Evolutionary conservation across 2,888 invertebrate species (phyloP).

Genomic region (Tipula vernalis): DNA sequence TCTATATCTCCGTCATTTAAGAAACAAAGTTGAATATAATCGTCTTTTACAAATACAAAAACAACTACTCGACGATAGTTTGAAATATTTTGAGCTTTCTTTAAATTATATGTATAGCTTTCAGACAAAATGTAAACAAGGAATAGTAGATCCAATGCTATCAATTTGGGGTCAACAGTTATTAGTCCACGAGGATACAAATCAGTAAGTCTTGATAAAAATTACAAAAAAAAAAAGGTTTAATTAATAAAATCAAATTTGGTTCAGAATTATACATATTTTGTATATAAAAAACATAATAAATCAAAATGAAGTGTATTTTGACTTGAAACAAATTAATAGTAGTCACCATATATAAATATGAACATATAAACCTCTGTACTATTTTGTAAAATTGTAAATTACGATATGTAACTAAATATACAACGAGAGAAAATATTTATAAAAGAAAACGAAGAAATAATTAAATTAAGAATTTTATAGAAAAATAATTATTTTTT

Average conservation of each 20-base stretch:
- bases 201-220: conserved; percentile 66
- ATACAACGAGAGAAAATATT: not conserved
- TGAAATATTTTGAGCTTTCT: not conserved
- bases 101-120: conserved; percentile 40
- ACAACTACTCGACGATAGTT: not conserved
- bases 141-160: conserved; percentile 97
- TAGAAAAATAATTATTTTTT: not conserved
- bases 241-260: not conserved
- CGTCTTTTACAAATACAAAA: not conserved
- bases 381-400: not conserved
- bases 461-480: not conserved
- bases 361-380: not conserved
- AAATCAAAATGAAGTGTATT: not conserved
- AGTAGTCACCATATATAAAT: not conserved
- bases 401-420: not conserved
- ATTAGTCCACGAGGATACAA: conserved; percentile 94
- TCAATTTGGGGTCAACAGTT: conserved; percentile 97
- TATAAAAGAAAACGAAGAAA: not conserved
- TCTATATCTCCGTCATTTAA: not conserved
- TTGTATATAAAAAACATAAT: not conserved
- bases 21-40: not conserved
- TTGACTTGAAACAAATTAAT: not conserved
- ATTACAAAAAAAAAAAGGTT: not conserved
- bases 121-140: conserved; percentile 84
- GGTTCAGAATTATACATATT: not conserved